Base-by-base conservation (phyloP, 1,140 invertebrate species). In the Megalopta genalis region DNA sequence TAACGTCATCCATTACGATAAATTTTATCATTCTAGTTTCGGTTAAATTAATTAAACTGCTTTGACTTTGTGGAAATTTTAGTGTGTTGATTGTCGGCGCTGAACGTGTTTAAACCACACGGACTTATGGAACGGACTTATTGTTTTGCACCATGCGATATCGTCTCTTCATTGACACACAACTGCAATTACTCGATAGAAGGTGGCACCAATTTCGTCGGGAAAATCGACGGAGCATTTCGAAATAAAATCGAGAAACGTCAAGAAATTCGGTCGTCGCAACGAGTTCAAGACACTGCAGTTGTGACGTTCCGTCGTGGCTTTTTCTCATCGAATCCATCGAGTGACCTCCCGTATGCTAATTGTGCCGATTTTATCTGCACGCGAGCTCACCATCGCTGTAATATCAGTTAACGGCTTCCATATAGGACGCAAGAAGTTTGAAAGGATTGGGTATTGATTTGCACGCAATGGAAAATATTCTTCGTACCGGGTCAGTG, bases 311-410 rank as follows among this genome's bases (percentile, higher is more conserved):
- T 63, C 65, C 74, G 25, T 46, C 71, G 78, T 77, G 27, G 84
- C 82, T 71, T 69, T 65, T 82, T 78, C 81, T 60, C 80, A 59
- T 82, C 46, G 82, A 71, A 83, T 86, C 85, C 71, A 89, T 86
- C 84, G 72, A 75, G 79, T 89, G 89, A 89, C 88, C 89, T 89
- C 85, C 88, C 83, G 79, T 91, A 92, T 91, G 90, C 90, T 91
- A 91, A 91, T 91, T 90, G 85, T 89, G n/a, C 86, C 71, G 75
- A 83, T 86, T 88, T 91, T 92, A 92, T 92, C 88, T 87, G 88
- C 88, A 91, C 90, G 89, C 91, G 87, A 90, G 78, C 89, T 86
- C 69, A 73, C 86, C 82, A 83, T 86, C 73, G 82, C 72, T 49
- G 63, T 84, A 86, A 81, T 84, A 75, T 80, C 70, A 70, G 70